Base-by-base conservation (phyloP, 2,888 invertebrate species). In the Drosophila anomalata region DNA sequence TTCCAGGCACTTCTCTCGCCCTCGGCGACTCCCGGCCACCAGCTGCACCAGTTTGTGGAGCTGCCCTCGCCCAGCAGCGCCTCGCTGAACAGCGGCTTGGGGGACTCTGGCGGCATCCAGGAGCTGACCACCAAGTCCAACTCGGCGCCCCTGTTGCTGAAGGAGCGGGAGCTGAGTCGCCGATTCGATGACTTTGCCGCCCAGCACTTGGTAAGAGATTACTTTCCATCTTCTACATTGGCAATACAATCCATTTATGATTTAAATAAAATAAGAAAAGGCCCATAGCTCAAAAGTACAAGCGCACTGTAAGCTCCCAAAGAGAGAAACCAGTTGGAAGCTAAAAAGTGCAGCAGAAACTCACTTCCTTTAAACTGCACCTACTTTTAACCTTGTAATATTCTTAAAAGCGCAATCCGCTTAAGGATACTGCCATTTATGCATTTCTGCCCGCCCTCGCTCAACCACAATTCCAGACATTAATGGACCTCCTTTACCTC, bases 21-120 rank as follows among this genome's bases (percentile, higher is more conserved):
- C 47, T 81, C 70, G 22, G 56, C 85, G 39, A 71, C 61, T 3
- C 56, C 68, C 0, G 36, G 67, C n/a, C 57, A 76, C 12, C 81
- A 90, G 65, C 51, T 86, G 66, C 86, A 83, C 44, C 89, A 92
- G 67, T 91, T 91, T 58, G 88, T 90, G 62, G 92, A 92, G 70
- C 77, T 92, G 70, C 92, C 92, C 14, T 92, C 92, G 44, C 92
- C 92, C 39, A 92, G 92, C 76, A 92, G 91, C 75, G 91, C 92
- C 31, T 92, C 92, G 2, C 69, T 92, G 76, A 91, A 91, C 80
- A 92, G 91, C 79, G 91, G 90, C 17, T 85, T 90, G 70, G 90
- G 90, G 55, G 90, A 90, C 66, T 78, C 90, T 26, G 80, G 84
- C 22, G 89, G 89, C 77, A 88, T 91, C 51, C 91, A 91, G 78